Conservation (phyloP, 2,113 vertebrate genomes). For the Thymallus thymallus region DNA sequence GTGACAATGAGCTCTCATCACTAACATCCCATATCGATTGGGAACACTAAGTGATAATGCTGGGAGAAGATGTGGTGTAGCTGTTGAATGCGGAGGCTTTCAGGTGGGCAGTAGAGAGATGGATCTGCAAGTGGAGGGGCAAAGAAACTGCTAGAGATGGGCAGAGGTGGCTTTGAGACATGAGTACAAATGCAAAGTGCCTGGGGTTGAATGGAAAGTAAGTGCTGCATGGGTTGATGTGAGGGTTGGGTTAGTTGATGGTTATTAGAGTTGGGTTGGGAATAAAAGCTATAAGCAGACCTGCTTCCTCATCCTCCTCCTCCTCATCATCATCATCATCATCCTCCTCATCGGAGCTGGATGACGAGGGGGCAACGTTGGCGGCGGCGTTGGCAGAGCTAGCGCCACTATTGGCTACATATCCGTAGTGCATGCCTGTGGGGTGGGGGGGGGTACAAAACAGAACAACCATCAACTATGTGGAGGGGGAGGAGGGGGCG, state of each 20-base stretch:
- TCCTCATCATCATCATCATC: no score
- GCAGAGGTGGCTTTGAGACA: background rate
- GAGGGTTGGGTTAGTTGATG: background rate
- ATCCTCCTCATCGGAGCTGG: slow-evolving; percentile 94
- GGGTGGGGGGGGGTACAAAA: slow-evolving; percentile 73
- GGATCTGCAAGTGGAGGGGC: background rate
- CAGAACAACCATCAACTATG: slow-evolving; percentile 45
- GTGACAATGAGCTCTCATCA: no score
- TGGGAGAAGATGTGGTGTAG: no score
- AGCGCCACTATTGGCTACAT: slow-evolving; percentile 92
- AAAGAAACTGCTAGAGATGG: background rate
- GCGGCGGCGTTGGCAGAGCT: slow-evolving; percentile 78
- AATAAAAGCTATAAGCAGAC: slow-evolving; percentile 92
- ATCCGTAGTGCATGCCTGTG: slow-evolving; percentile 95
- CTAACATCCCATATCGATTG: no score
- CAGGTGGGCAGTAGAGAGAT: background rate
- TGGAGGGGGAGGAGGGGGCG: slow-evolving; percentile 52
- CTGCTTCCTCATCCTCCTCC: slow-evolving; percentile 98
- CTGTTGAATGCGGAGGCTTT: no score
- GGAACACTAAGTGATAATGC: no score
- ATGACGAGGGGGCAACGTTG: slow-evolving; percentile 86
- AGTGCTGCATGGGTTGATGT: background rate
- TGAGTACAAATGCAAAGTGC: no score
- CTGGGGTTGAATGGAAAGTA: no score
- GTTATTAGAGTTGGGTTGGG: slow-evolving; percentile 34